phyloP scores from a whole-genome alignment of 2,113 vertebrate genomes.

The Trochalopteron elliotii region DNA sequence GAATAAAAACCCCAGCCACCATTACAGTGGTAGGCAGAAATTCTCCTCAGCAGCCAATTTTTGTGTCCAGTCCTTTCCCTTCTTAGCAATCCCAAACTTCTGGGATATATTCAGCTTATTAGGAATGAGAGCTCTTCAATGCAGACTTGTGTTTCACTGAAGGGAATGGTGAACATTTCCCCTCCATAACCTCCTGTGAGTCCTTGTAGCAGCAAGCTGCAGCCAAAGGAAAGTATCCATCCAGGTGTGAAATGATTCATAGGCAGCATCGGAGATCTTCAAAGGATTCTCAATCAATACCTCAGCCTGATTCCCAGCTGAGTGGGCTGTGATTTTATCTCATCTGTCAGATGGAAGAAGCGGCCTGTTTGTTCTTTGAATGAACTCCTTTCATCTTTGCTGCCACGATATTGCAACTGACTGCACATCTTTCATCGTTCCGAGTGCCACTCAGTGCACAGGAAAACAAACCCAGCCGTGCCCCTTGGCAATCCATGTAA shows the following conservation, averaged over 20 bases:
- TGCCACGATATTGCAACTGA: neutral
- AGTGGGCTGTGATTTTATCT: slow-evolving; percentile 46
- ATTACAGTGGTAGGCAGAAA: neutral
- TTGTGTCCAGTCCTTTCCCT: neutral
- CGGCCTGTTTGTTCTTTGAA: slow-evolving; percentile 32
- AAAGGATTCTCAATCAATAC: slow-evolving; percentile 49
- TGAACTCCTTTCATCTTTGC: slow-evolving; percentile 34
- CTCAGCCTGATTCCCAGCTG: slow-evolving; percentile 1
- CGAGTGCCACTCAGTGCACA: neutral
- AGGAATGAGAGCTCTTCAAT: neutral
- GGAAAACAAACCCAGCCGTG: neutral
- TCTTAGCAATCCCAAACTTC: neutral
- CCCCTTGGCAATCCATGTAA: neutral
- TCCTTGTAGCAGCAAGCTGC: slow-evolving; percentile 7
- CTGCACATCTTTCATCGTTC: neutral
- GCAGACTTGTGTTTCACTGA: neutral
- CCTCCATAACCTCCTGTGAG: neutral
- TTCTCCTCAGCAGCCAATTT: neutral
- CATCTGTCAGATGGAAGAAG: slow-evolving; percentile 37
- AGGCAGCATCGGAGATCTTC: slow-evolving; percentile 63
- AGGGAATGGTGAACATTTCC: neutral
- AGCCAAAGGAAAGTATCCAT: slow-evolving; percentile 32
- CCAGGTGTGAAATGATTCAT: slow-evolving; percentile 68
- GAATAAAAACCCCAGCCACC: neutral
- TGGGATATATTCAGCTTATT: neutral